A percentile compares a stretch with the other conserved stretches of the same genome.
phyloP scores from a whole-genome alignment of 53 echinoderm and acorn worm species.

The Arbacia lixula region DNA sequence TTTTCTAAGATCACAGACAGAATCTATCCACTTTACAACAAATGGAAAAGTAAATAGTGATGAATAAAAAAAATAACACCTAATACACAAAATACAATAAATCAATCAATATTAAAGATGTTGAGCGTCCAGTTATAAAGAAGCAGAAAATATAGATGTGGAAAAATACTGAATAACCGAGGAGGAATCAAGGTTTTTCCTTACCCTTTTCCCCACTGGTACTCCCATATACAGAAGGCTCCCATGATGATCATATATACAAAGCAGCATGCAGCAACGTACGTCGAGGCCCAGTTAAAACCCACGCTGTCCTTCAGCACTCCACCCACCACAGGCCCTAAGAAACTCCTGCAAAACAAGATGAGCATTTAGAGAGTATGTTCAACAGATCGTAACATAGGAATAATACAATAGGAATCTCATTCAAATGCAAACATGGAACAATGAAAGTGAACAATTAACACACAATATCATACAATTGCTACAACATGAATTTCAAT shows the following conservation, averaged over 20 bases:
- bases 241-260: conserved; percentile 1
- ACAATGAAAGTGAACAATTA: neutral
- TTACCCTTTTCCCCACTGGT: conserved; percentile 79
- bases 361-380: too few species aligned
- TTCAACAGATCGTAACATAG: too few species aligned
- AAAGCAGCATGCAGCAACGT: conserved; percentile 57
- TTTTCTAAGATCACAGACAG: too few species aligned
- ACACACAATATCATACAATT: neutral
- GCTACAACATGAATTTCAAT: too few species aligned
- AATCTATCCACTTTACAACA: too few species aligned
- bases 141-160: too few species aligned
- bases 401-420: neutral
- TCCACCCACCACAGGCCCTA: conserved; percentile 67
- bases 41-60: too few species aligned
- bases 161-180: too few species aligned
- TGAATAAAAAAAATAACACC: too few species aligned
- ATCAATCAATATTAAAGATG: too few species aligned
- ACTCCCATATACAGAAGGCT: conserved; percentile 69
- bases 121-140: too few species aligned
- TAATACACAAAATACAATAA: too few species aligned
- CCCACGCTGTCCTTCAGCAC: conserved; percentile 51
- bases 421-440: neutral
- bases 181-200: neutral
- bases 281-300: conserved; percentile 66
- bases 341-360: conserved; percentile 49